These are phyloP conservation scores for Pachyseris speciosa DNA, from an alignment of 64 coral and sea anemone genomes.

Conservation along the genomic window DNA sequence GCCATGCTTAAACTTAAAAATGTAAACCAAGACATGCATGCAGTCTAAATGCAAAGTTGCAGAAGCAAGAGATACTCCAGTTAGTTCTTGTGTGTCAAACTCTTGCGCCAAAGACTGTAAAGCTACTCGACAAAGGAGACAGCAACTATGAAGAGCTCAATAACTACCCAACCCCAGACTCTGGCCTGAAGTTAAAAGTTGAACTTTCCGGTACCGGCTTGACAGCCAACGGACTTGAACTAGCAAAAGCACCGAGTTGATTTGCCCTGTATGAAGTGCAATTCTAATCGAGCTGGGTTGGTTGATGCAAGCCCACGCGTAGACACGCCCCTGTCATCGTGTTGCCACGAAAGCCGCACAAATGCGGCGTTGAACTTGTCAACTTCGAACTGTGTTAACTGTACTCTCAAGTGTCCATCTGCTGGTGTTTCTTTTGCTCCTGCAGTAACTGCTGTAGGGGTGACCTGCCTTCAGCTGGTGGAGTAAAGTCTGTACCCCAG, in stretches of 20 bases:
- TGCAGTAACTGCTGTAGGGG: conserved; percentile 66
- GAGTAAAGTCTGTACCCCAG: conserved; percentile 63
- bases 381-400: background rate
- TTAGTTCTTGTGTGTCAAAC: too few relatives aligned
- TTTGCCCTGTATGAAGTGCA: background rate
- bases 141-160: background rate
- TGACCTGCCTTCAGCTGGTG: conserved; percentile 46
- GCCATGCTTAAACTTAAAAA: too few relatives aligned
- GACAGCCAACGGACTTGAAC: background rate
- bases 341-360: conserved; percentile 19
- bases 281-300: conserved; percentile 21
- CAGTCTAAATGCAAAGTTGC: too few relatives aligned
- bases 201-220: background rate
- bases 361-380: conserved; percentile 6
- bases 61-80: too few relatives aligned
- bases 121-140: background rate
- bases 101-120: conserved; percentile 3
- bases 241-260: background rate
- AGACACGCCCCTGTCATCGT: background rate
- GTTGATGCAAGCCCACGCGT: background rate
- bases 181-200: background rate
- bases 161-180: background rate
- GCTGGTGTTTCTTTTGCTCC: conserved; percentile 70
- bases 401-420: conserved; percentile 56
- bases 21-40: too few relatives aligned